phyloP scores from a whole-genome alignment of 2,797 vertebrate species.

The Hippoglossus hippoglossus region DNA sequence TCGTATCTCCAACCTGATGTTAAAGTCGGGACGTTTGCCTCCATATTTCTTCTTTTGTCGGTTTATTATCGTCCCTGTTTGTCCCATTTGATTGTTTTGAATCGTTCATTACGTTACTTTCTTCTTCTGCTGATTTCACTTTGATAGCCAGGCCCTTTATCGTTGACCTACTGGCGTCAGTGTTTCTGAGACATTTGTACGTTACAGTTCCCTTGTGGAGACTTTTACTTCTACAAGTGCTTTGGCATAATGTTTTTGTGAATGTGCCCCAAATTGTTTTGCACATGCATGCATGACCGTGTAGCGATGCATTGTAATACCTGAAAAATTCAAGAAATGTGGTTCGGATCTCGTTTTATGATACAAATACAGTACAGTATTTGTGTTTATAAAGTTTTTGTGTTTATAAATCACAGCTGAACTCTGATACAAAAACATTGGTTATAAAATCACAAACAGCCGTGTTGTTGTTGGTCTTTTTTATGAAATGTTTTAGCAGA shows the following conservation, averaged over 20 bases:
- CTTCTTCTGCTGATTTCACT: background rate
- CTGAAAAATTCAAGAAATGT: too few species aligned
- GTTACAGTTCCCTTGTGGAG: too few species aligned
- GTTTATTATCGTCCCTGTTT: background rate
- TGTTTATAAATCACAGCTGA: too few species aligned
- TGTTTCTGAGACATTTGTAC: background rate
- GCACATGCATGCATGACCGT: too few species aligned
- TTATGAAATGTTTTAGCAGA: slow-evolving; percentile 50
- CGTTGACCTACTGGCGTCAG: background rate
- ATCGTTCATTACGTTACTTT: background rate
- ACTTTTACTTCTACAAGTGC: too few species aligned
- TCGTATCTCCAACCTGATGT: background rate
- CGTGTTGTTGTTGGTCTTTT: slow-evolving; percentile 23
- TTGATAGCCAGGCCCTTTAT: background rate
- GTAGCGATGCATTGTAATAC: too few species aligned
- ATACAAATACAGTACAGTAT: too few species aligned
- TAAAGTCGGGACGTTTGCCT: too few species aligned
- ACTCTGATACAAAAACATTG: background rate
- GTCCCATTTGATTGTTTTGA: background rate
- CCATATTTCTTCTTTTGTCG: background rate
- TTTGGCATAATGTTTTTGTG: too few species aligned
- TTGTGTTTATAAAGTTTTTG: too few species aligned
- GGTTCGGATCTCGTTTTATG: too few species aligned
- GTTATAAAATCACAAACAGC: background rate
- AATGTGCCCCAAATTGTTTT: too few species aligned